Conservation (phyloP, 2,113 vertebrate genomes). For the Galemys pyrenaicus region DNA sequence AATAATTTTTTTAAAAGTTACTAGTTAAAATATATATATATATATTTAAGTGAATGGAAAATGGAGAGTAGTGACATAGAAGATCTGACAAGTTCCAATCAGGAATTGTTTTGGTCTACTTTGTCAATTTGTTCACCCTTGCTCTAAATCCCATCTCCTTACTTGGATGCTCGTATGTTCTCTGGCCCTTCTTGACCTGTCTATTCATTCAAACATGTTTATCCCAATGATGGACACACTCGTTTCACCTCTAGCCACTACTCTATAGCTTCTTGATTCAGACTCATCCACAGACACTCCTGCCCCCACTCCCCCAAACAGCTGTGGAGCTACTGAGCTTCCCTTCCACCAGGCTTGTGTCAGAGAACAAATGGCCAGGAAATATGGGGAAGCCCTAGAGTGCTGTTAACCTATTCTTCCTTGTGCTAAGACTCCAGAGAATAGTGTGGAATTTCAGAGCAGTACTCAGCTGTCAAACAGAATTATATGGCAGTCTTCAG, state of each 20-base stretch:
- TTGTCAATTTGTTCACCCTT: not conserved
- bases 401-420: not conserved
- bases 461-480: not conserved
- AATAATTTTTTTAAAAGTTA: no score
- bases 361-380: no score
- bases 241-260: not conserved
- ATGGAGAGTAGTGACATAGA: no score
- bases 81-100: not conserved
- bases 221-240: not conserved
- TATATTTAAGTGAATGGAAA: no score
- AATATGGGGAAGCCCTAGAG: not conserved
- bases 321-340: not conserved
- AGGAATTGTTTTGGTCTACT: no score
- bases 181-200: not conserved
- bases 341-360: not conserved
- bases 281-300: not conserved
- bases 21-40: no score
- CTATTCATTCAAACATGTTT: not conserved
- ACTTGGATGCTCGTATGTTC: not conserved
- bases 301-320: not conserved
- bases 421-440: not conserved
- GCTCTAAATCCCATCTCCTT: not conserved
- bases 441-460: not conserved
- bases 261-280: not conserved
- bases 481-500: not conserved